Percentiles rank a stretch among this genome's conserved stretches.
phyloP scores from a whole-genome alignment of 37 sponge, comb jelly and placozoan species.

The Oscarella lobularis region DNA sequence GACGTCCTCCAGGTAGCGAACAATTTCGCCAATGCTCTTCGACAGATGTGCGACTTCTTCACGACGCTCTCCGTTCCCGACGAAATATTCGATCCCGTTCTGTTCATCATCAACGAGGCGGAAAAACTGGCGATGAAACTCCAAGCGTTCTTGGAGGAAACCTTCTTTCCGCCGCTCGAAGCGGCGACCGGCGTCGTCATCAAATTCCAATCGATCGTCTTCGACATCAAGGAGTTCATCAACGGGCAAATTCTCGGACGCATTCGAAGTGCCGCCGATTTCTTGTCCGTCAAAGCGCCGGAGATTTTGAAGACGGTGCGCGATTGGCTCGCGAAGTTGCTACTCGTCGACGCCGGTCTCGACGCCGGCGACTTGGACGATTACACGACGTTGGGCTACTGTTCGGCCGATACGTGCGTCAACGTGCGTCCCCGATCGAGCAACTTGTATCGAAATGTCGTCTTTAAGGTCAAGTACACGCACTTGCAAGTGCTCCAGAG shows the following conservation, averaged over 20 bases:
- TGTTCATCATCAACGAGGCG: not conserved
- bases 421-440: not conserved
- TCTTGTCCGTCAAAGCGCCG: not conserved
- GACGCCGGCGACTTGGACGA: not conserved
- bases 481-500: not conserved
- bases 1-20: not conserved
- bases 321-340: not conserved
- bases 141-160: not conserved
- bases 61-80: not conserved
- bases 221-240: not conserved
- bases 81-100: not conserved
- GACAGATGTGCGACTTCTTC: not conserved
- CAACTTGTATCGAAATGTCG: not conserved
- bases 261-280: not conserved
- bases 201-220: not conserved
- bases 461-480: constrained; percentile 1
- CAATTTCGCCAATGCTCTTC: not conserved
- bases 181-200: not conserved
- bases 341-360: not conserved
- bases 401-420: not conserved
- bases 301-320: not conserved
- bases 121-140: not conserved
- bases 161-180: not conserved
- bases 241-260: not conserved
- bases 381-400: not conserved